phyloP scores from a whole-genome alignment of 2,888 invertebrate species.

The Carabus problematicus region DNA sequence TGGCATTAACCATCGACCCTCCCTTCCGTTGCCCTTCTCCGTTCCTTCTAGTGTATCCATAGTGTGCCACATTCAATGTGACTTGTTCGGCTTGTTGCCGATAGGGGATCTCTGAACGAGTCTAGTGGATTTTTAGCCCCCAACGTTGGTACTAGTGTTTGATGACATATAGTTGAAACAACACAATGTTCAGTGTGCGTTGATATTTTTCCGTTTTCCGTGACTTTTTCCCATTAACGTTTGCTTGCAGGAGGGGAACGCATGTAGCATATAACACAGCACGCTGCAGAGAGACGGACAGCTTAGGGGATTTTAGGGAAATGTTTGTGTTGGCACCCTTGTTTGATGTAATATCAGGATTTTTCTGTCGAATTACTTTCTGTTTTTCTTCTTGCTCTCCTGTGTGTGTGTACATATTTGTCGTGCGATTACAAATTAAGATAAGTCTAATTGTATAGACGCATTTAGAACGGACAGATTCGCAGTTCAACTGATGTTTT shows the following conservation, averaged over 20 bases:
- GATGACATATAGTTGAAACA: constrained; percentile 33
- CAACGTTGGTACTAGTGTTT: constrained; percentile 11
- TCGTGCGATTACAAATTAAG: constrained; percentile 16
- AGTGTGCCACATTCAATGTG: too few species aligned
- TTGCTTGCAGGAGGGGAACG: constrained; percentile 4
- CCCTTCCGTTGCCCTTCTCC: background rate
- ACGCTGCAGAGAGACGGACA: too few species aligned
- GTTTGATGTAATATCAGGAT: constrained; percentile 27
- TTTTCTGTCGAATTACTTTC: constrained; percentile 20
- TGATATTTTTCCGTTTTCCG: constrained; percentile 14
- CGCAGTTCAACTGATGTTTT: background rate
- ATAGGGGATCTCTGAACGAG: background rate
- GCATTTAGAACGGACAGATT: background rate
- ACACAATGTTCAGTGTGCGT: constrained; percentile 27
- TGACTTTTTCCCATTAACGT: constrained; percentile 28
- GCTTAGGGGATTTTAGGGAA: constrained; percentile 33
- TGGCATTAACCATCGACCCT: constrained; percentile 9
- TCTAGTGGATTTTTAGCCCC: constrained; percentile 6
- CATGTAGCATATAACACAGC: constrained; percentile 6
- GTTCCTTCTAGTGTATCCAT: too few species aligned
- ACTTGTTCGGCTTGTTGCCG: background rate
- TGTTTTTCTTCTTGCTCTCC: constrained; percentile 20
- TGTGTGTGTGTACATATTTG: background rate
- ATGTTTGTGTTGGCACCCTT: constrained; percentile 36
- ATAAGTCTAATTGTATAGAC: constrained; percentile 20